Percentiles rank a stretch among this genome's conserved stretches.
Evolutionary conservation across 64 coral and sea anemone genomes (phyloP).

Genomic region (Montipora capricornis): DNA sequence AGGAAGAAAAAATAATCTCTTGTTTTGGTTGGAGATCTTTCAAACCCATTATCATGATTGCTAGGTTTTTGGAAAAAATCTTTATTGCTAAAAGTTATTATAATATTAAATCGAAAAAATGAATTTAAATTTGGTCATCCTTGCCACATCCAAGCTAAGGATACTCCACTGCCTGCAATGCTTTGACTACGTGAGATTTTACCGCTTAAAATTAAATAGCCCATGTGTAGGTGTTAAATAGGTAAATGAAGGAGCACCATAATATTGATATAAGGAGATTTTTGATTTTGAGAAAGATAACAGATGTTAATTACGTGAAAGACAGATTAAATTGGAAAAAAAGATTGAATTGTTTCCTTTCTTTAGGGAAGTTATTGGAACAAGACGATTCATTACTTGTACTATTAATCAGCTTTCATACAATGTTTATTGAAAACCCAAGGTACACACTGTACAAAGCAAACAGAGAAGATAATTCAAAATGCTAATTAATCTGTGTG

Average conservation of each 20-base stretch:
- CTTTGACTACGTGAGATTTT: background rate
- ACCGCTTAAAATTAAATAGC: slow-evolving; percentile 23
- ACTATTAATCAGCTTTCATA: background rate
- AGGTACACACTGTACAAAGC: background rate
- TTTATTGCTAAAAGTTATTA: no score
- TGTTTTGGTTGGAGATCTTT: no score
- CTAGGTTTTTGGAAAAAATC: no score
- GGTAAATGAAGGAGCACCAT: background rate
- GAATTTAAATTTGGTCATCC: no score
- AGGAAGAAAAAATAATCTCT: no score
- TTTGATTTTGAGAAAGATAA: background rate
- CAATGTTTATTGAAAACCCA: no score
- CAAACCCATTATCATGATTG: no score
- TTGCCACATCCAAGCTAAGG: no score
- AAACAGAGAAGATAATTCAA: slow-evolving; percentile 22
- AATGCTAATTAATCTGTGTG: background rate
- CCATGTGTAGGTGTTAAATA: background rate
- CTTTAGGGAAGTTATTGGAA: no score
- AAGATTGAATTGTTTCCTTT: background rate
- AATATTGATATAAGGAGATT: slow-evolving; percentile 13
- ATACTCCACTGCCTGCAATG: no score
- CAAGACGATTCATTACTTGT: no score
- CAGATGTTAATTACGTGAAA: background rate
- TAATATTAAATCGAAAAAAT: no score
- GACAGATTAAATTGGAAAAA: background rate